Evolutionary conservation across 2,797 vertebrate species (phyloP), one percentile per base, ranked within the genome.

Genomic region (Rhinichthys osculus): DNA sequence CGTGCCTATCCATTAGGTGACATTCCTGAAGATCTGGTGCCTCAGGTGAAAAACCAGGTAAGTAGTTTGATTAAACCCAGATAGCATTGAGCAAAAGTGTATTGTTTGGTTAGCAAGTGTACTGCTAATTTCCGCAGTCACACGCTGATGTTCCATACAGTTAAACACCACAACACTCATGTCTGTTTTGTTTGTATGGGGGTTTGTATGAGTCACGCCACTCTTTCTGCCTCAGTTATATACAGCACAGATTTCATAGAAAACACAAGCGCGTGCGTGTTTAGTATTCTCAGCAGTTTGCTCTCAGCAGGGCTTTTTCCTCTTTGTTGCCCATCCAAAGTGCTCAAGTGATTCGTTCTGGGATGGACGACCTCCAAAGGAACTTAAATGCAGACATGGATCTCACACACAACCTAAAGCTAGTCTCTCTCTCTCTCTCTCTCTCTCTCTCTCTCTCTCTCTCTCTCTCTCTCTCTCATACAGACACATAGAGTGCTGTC

Each of bases 31-130:
- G 98, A 99, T 90, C 94, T 99, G 70, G 97, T 99, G 30, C 95
- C 97, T 86, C 94, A 97, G 93, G 96, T 99, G 87, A 99, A 99
- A 94, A 97, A 99, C 88, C 98, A 99, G 96, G 98, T 97, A 71
- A 87, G 94, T 90, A 35, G 33, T 84, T 14, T 62, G 21, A 78
- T n/a, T 47, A 47, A 74, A 81, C 5, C 23, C 27, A 66, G 17
- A 59, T 64, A 71, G n/a, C 27, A 77, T 8, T 72, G 67, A 59
- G 13, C 1, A 14, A 42, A 73, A 7, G 1, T 94, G 62, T 69
- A 62, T 82, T 19, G 3, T 52, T 35, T 66, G 27, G 38, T 59
- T n/a, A 52, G 42, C 13, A 42, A 17, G 30, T 59, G 17, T 54
- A 23, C 23, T 59, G 30, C 74, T 21, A 44, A 44, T 80, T 17